A percentile compares a stretch with the other conserved stretches of the same genome.
These are phyloP conservation scores for Tryphoninae sp. DNA, from an alignment of 2,888 invertebrate species.

Conservation along the genomic window DNA sequence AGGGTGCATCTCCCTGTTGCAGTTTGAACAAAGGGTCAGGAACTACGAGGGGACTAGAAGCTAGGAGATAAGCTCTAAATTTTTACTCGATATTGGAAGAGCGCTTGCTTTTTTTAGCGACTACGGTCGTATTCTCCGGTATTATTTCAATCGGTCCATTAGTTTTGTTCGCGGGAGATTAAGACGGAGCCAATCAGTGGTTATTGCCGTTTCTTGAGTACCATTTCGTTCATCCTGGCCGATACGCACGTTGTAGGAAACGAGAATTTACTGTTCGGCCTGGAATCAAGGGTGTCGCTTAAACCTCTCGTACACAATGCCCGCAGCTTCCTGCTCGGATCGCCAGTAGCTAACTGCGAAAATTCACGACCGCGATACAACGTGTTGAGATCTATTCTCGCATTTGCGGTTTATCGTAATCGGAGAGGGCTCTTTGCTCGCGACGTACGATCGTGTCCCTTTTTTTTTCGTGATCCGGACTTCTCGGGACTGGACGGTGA, in stretches of 20 bases:
- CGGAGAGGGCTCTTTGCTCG: conserved; percentile 67
- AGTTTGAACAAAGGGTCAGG: conserved; percentile 60
- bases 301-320: conserved; percentile 9
- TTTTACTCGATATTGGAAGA: conserved; percentile 48
- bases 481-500: conserved; percentile 16
- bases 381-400: conserved; percentile 38
- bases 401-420: conserved; percentile 70
- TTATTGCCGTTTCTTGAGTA: conserved; percentile 19
- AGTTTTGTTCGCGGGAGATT: conserved; percentile 25
- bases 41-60: conserved; percentile 18
- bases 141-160: conserved; percentile 57
- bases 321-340: conserved; percentile 34
- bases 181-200: conserved; percentile 32
- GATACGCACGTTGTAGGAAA: neutral
- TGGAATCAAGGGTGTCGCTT: conserved; percentile 1
- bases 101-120: too few relatives aligned
- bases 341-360: conserved; percentile 53
- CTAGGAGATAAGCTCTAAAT: conserved; percentile 3
- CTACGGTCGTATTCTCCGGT: conserved; percentile 26
- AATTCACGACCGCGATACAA: conserved; percentile 57
- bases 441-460: conserved; percentile 59
- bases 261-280: neutral
- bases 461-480: conserved; percentile 55
- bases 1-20: conserved; percentile 22
- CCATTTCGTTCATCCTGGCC: neutral